Base-by-base conservation (phyloP, 1,140 invertebrate genomes). In the Bursaphelenchus mucronatus region DNA sequence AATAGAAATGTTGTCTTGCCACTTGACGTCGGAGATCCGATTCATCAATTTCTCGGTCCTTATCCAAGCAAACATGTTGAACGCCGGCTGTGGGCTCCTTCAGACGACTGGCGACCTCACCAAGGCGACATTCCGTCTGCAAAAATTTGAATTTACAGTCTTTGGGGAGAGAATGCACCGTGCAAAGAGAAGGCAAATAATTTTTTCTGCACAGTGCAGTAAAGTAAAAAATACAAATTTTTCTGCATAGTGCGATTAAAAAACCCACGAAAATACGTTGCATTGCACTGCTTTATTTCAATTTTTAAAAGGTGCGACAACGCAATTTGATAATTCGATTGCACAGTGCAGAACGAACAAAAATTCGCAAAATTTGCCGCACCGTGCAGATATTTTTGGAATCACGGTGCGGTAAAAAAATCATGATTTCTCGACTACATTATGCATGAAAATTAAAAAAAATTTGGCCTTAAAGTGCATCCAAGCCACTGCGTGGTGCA, bases 111-210 rank as follows among this genome's bases (percentile, higher is more conserved):
- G 44, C 8, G 21, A 44, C n/a, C 59, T 76, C 74, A 19, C 71
- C 71, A n/a, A 61, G 39, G 8, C 61, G 71, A 56, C 71, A 73
- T 15, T 69, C 71, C 17, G 52, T 67, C 13, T 64, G 63, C 49
- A 61, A 45, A 47, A 65, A 73, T n/a, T n/a, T n/a, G n/a, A n/a
- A n/a, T n/a, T n/a, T n/a, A n/a, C 8, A 64, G 76, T 21, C 57
- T 59, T 46, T 30, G 50, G 21, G 64, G 47, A 49, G 39, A 51
- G 13, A 77, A 58, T 13, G 73, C 75, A 8, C 59, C 69, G 19
- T 64, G 61, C 15, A 30, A n/a, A n/a, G 21, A 21, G 61, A 13
- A 19, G 5, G 30, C 17, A 43, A 44, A n/a, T 39, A 19, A 49
- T 58, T 44, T 41, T 52, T 40, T 54, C 39, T 61, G 17, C 15